Percentiles rank a stretch among this genome's conserved stretches.
phyloP scores from a whole-genome alignment of 2,797 vertebrate genomes.

The Schizopygopsis malacanthus region DNA sequence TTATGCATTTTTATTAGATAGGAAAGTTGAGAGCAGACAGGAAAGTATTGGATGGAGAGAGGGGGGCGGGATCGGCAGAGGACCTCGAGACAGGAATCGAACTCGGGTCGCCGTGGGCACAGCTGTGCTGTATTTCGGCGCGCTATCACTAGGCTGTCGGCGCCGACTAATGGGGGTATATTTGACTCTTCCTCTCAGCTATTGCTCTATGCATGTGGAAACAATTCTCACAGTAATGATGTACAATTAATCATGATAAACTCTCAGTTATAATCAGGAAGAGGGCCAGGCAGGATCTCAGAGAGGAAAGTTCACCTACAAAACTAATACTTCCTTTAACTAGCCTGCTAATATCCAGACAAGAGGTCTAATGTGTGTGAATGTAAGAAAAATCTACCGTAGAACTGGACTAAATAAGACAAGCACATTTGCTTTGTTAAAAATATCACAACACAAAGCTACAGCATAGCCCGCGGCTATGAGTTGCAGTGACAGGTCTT shows the following conservation, averaged over 20 bases:
- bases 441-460: conserved; percentile 13
- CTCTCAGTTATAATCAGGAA: conserved; percentile 62
- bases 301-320: conserved; percentile 50
- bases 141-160: too few species aligned
- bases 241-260: conserved; percentile 70
- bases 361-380: not conserved
- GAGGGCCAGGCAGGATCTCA: conserved; percentile 45
- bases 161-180: not conserved
- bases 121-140: too few species aligned
- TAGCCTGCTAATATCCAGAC: conserved; percentile 48
- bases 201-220: conserved; percentile 70
- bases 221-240: conserved; percentile 68
- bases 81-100: too few species aligned
- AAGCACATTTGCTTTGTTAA: not conserved
- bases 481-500: not conserved
- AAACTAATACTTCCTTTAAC: conserved; percentile 59
- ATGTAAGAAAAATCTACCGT: conserved; percentile 42
- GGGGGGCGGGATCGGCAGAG: too few species aligned
- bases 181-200: conserved; percentile 33
- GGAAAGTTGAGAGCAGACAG: too few species aligned
- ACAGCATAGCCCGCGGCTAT: not conserved
- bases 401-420: conserved; percentile 22
- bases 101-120: too few species aligned
- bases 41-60: too few species aligned
- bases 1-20: too few species aligned